phyloP scores from a whole-genome alignment of 2,888 invertebrate species.

The Plebejus anna region DNA sequence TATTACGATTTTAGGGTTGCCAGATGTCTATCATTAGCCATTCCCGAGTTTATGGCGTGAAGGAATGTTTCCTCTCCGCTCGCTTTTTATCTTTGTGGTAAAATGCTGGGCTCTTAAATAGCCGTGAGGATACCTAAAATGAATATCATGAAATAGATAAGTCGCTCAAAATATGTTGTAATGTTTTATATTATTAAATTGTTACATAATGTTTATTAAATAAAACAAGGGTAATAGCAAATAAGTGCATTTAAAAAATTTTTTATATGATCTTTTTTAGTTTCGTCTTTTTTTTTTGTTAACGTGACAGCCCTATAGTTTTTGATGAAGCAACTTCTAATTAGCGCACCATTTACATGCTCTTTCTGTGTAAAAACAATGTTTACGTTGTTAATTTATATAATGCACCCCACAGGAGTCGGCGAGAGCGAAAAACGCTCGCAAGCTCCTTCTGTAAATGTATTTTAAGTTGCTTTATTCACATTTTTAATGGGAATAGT shows the following conservation, averaged over 20 bases:
- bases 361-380: slow-evolving; percentile 24
- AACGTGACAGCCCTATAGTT: background rate
- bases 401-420: slow-evolving; percentile 26
- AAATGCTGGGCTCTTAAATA: no score
- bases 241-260: background rate
- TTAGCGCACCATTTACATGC: slow-evolving; percentile 15
- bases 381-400: slow-evolving; percentile 27
- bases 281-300: background rate
- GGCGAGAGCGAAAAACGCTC: slow-evolving; percentile 28
- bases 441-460: slow-evolving; percentile 28
- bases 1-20: slow-evolving; percentile 21
- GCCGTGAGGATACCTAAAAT: no score
- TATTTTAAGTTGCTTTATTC: slow-evolving; percentile 29
- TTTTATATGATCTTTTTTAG: background rate
- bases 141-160: background rate
- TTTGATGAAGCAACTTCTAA: slow-evolving; percentile 19
- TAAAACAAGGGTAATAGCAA: background rate
- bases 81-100: background rate
- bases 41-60: background rate
- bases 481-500: slow-evolving; percentile 26
- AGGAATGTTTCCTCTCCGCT: background rate
- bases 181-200: background rate
- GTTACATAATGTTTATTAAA: background rate
- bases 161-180: background rate
- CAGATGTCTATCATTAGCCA: slow-evolving; percentile 21